phyloP scores from a whole-genome alignment of 1,140 invertebrate species.

The Drosophila persimilis region DNA sequence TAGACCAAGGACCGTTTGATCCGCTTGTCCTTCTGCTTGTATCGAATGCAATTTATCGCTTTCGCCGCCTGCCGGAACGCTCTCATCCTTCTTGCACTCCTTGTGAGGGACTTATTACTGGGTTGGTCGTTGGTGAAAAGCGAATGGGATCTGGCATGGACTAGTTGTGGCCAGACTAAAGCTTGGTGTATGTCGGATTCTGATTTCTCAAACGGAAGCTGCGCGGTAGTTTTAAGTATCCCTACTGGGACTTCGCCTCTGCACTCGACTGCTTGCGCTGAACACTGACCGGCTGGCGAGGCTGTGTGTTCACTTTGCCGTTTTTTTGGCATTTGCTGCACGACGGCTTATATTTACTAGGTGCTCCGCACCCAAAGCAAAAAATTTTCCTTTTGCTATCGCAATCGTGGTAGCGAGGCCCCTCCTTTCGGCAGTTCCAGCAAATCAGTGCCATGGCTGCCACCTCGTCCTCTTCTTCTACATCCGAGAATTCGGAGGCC shows the following conservation, averaged over 20 bases:
- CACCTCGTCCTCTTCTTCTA: not conserved
- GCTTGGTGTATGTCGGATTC: too few relatives aligned
- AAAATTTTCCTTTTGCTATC: slow-evolving; percentile 2
- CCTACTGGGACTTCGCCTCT: too few relatives aligned
- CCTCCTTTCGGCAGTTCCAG: slow-evolving; percentile 29
- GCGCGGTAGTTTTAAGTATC: not conserved
- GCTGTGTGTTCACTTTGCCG: slow-evolving; percentile 4
- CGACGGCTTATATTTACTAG: slow-evolving; percentile 2
- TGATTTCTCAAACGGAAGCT: not conserved
- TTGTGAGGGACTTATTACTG: not conserved
- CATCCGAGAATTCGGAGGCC: not conserved
- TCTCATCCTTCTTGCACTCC: not conserved
- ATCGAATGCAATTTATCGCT: too few relatives aligned
- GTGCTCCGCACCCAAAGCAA: not conserved
- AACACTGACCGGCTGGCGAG: slow-evolving; percentile 1
- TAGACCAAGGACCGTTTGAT: too few relatives aligned
- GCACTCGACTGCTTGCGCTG: not conserved
- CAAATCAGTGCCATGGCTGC: slow-evolving; percentile 1
- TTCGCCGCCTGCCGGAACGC: not conserved
- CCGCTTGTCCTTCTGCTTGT: too few relatives aligned
- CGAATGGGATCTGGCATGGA: too few relatives aligned
- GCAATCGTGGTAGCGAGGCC: slow-evolving; percentile 28
- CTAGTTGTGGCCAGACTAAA: too few relatives aligned
- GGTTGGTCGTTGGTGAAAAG: too few relatives aligned
- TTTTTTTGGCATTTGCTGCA: slow-evolving; percentile 21